Base-by-base conservation (phyloP, 2,888 invertebrate genomes). In the Chaetoderma sp. region DNA sequence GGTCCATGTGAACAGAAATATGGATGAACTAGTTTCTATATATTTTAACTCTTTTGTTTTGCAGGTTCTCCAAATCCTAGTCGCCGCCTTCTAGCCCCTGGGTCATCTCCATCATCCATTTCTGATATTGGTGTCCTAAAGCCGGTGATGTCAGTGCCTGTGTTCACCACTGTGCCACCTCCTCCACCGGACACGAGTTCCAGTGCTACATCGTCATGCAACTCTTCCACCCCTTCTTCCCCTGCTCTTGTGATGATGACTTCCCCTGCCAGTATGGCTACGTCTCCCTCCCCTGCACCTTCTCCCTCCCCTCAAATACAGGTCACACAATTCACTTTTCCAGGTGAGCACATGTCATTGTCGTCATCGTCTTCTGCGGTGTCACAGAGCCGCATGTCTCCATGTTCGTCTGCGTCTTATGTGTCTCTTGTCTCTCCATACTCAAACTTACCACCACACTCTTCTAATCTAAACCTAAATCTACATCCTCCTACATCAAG, bases 171-270 rank as follows among this genome's bases (percentile, higher is more conserved):
- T 6, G 60, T n/a, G n/a, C n/a, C n/a, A n/a, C n/a, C 71, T 45
- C 67, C 65, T 27, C 52, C 67, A 30, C 77, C 73, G 13, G 84
- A 83, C 70, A 83, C 84, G 30, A 94, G 95, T 86, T 96, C 96
- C 45, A 95, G 94, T n/a, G n/a, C n/a, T 85, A 94, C 95, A 61
- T 96, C 96, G 61, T 96, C 96, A 86, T 96, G 96, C 89, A 96
- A 96, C 88, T 96, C 95, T 86, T 96, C 96, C 64, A 95, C 96
- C 69, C 96, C 97, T 70, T 96, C 96, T 77, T 96, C 95, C 83
- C 97, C 98, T 56, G 96, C 95, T 76, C 89, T 87, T 50, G 80
- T 92, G 77, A 76, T 78, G 62, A 73, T 80, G 52, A 77, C 80
- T 21, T 81, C 90, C 88, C 81, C 88, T 88, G 83, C 88, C 86